Conservation (phyloP, 2,888 invertebrate genomes). For the Xanthorhoe spadicearia region DNA sequence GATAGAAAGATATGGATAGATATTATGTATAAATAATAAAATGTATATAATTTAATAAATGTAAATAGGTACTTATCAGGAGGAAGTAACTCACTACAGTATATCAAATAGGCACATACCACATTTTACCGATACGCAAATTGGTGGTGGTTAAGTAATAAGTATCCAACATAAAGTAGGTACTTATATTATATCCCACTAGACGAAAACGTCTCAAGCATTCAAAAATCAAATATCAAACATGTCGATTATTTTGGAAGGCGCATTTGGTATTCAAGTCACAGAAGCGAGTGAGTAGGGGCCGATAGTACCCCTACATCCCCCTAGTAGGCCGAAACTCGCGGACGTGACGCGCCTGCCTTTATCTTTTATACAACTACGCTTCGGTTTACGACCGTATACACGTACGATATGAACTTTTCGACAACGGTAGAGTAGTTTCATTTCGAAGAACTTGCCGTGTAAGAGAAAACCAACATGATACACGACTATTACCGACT, state of each 20-base stretch:
- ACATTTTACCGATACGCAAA: too few relatives aligned
- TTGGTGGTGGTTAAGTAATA: too few relatives aligned
- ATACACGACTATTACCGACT: background rate
- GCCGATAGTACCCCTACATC: slow-evolving; percentile 35
- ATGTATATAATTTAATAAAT: too few relatives aligned
- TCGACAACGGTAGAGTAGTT: slow-evolving; percentile 24
- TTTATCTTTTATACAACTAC: slow-evolving; percentile 28
- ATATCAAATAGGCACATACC: background rate
- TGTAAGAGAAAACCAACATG: background rate
- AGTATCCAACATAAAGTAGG: too few relatives aligned
- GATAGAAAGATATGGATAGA: too few relatives aligned
- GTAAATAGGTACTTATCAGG: too few relatives aligned
- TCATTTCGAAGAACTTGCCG: slow-evolving; percentile 14
- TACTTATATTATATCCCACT: background rate
- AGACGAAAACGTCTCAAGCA: background rate
- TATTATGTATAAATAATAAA: too few relatives aligned
- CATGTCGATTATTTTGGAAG: slow-evolving; percentile 39
- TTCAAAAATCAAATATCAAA: slow-evolving; percentile 21
- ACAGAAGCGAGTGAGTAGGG: slow-evolving; percentile 43
- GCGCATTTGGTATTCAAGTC: slow-evolving; percentile 48
- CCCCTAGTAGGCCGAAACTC: slow-evolving; percentile 48
- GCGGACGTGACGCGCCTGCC: slow-evolving; percentile 51
- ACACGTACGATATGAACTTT: slow-evolving; percentile 33
- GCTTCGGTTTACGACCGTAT: slow-evolving; percentile 42
- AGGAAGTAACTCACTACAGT: too few relatives aligned